These are phyloP conservation scores for Macaria liturata DNA, from an alignment of 2,888 invertebrate species.

Conservation along the genomic window DNA sequence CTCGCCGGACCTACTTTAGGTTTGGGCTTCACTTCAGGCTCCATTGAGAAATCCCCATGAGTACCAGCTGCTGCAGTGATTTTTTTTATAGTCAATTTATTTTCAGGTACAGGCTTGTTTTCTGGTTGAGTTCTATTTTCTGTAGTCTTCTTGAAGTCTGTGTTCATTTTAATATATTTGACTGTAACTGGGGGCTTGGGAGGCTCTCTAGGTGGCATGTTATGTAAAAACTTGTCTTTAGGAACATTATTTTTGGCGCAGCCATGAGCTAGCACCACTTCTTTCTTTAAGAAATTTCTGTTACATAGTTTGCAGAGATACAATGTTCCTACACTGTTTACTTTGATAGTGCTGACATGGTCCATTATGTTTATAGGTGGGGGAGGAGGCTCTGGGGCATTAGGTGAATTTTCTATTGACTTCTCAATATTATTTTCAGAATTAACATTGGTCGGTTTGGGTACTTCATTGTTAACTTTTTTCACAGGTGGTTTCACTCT, in stretches of 20 bases:
- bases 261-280: conserved; percentile 65
- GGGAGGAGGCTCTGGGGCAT: conserved; percentile 30
- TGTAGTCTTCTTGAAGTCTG: conserved; percentile 42
- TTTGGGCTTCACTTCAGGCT: conserved; percentile 45
- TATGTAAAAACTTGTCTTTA: conserved; percentile 52
- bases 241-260: conserved; percentile 70
- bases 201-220: conserved; percentile 48
- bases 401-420: conserved; percentile 32
- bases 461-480: background rate
- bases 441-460: background rate
- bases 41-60: conserved; percentile 10
- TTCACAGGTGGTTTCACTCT: conserved; percentile 9
- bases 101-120: conserved; percentile 7
- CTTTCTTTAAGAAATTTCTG: conserved; percentile 71
- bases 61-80: too few relatives aligned
- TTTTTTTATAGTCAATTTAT: too few relatives aligned
- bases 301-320: conserved; percentile 76
- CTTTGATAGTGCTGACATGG: conserved; percentile 71
- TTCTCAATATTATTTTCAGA: conserved; percentile 15
- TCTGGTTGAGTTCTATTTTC: conserved; percentile 32
- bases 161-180: conserved; percentile 66
- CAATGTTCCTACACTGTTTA: conserved; percentile 72
- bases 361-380: conserved; percentile 72
- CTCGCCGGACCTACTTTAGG: conserved; percentile 73
- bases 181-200: conserved; percentile 61